These are phyloP conservation scores for Aythya baeri DNA, from an alignment of 2,113 vertebrate genomes.

Conservation along the genomic window DNA sequence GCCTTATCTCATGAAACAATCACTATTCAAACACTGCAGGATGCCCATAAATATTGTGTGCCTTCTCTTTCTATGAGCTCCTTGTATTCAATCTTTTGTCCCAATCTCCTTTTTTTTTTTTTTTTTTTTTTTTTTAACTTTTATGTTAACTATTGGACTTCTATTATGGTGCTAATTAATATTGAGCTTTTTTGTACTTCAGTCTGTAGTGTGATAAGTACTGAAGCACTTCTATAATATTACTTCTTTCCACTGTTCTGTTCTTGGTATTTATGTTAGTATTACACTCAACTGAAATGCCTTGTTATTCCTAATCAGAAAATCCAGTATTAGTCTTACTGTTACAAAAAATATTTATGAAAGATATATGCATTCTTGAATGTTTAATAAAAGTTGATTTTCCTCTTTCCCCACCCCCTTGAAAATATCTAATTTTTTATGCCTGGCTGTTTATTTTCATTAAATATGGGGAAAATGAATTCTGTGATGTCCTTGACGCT, in stretches of 20 bases:
- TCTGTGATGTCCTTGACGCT: neutral
- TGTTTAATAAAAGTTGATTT: neutral
- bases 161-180: too few relatives aligned
- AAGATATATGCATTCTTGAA: neutral
- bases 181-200: neutral
- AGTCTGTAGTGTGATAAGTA: neutral
- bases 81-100: neutral
- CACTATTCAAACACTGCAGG: neutral
- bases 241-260: neutral
- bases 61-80: neutral
- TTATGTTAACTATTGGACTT: neutral
- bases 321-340: neutral
- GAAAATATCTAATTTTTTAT: neutral
- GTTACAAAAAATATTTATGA: neutral
- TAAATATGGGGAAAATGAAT: neutral
- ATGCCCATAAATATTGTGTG: neutral
- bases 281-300: neutral
- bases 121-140: neutral
- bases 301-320: neutral
- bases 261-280: neutral
- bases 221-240: neutral
- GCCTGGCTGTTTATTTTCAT: neutral
- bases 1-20: neutral
- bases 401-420: fast-evolving
- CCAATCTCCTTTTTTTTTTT: neutral